phyloP scores from a whole-genome alignment of 2,113 vertebrate genomes.

The Dasyurus viverrinus region DNA sequence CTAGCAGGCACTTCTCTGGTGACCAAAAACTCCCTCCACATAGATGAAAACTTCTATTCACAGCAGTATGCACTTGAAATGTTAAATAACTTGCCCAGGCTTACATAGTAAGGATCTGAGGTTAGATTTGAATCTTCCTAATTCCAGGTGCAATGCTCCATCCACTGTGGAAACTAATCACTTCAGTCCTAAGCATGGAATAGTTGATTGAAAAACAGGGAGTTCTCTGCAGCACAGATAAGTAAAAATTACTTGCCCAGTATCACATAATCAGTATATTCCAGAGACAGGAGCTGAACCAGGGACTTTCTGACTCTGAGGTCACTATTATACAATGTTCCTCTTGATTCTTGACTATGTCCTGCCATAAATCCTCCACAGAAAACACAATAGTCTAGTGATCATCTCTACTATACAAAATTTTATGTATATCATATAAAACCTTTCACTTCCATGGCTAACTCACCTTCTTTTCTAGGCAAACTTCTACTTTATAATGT shows the following conservation, averaged over 20 bases:
- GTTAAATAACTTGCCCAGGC: not conserved
- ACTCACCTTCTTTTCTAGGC: not conserved
- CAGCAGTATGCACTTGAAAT: not conserved
- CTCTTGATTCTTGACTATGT: not conserved
- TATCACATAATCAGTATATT: not conserved
- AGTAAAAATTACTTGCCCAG: not conserved
- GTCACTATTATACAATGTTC: not conserved
- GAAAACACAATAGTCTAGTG: not conserved
- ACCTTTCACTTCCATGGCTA: not conserved
- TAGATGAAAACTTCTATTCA: not conserved
- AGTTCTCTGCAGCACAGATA: not conserved
- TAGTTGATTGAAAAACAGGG: not conserved
- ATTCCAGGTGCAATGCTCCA: not conserved
- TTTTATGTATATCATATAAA: not conserved
- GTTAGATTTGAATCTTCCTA: not conserved
- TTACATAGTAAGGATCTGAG: not conserved
- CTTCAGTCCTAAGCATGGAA: not conserved
- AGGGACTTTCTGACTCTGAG: not conserved
- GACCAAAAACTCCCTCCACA: not conserved
- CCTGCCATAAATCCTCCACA: not conserved
- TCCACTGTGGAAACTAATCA: not conserved
- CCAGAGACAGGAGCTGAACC: not conserved
- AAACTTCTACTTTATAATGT: not conserved
- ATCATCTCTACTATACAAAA: not conserved
- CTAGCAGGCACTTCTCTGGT: not conserved